phyloP scores from a whole-genome alignment of 1,140 invertebrate species.

The Paracyclopina nana region DNA sequence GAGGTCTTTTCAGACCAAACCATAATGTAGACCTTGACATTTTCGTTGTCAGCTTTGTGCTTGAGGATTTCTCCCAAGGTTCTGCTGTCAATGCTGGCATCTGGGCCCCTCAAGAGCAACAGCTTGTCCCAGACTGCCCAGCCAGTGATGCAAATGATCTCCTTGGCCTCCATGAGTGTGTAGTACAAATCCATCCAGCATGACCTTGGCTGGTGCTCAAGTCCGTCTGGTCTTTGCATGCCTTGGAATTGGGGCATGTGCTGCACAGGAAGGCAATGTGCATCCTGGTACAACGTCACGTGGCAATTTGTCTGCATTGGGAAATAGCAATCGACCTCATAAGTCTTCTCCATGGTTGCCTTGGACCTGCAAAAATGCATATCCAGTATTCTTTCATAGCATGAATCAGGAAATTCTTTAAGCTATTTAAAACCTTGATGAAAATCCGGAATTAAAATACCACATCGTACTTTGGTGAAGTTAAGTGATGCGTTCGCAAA shows the following conservation, averaged over 20 bases:
- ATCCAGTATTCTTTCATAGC: not conserved
- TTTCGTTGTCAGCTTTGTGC: conserved; percentile 19
- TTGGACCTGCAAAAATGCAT: not conserved
- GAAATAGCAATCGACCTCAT: conserved; percentile 15
- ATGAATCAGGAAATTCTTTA: not conserved
- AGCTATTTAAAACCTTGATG: not conserved
- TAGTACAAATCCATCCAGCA: conserved; percentile 20
- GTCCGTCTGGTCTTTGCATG: not conserved
- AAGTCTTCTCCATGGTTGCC: not conserved
- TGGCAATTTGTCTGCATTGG: conserved; percentile 18
- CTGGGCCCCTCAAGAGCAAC: conserved; percentile 16
- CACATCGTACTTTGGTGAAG: not conserved
- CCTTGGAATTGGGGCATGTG: not conserved
- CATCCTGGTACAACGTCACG: conserved; percentile 20
- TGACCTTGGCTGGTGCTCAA: conserved; percentile 10
- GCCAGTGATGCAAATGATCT: conserved; percentile 20
- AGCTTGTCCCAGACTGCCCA: conserved; percentile 21
- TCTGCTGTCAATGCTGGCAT: conserved; percentile 18
- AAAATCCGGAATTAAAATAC: not conserved
- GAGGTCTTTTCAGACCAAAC: conserved; percentile 20
- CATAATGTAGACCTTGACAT: conserved; percentile 19
- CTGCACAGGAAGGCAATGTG: conserved; percentile 18
- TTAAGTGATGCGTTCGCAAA: not conserved
- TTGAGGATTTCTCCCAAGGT: conserved; percentile 20
- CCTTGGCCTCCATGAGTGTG: conserved; percentile 19